Base-by-base conservation (phyloP, 2,797 vertebrate genomes). In the Apodemus agrarius region DNA sequence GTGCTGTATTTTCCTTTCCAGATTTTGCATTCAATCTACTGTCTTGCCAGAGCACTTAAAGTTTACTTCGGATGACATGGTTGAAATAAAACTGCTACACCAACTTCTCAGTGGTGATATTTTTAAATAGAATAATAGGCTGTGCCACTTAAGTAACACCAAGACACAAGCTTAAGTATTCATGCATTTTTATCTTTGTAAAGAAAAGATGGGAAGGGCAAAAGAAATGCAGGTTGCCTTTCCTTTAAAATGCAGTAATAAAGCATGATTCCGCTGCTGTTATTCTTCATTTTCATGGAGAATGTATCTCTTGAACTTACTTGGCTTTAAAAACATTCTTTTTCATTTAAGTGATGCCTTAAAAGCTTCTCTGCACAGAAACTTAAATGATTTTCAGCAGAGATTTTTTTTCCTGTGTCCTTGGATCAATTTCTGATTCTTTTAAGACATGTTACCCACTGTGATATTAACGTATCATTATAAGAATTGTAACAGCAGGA, bases 361-460 rank as follows among this genome's bases (percentile, higher is more conserved):
- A 96, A 92, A 95, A 97, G 92, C 89, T 91, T 97, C 63, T 96
- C 81, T 92, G 89, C 91, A 54, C n/a, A 96, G 94, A 97, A 97
- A 87, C 85, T 95, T 94, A 94, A 95, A 95, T 94, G 82, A 98
- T 97, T 95, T 97, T 97, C 94, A 90, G 88, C 76, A 95, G 95
- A 93, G 90, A 92, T 87, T 96, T 76, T 89, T 88, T 98, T 94
- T 31, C 83, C 43, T 22, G 34, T 93, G 95, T 97, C 93, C 92
- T 96, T 96, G 83, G 90, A 96, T 90, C 89, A 97, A 98, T 96
- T 97, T 97, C 92, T 96, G 95, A 95, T 94, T 97, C 95, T 96
- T 98, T 96, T 95, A 96, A 96, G 94, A 87, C 52, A 82, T 2
- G 40, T 96, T 95, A 93, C 95, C 94, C 82, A 97, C 96, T 95